A percentile compares a stretch with the other conserved stretches of the same genome.
Conservation (phyloP, 92 coral and sea anemone genomes). For the Hydrozoanthus gracilis region DNA sequence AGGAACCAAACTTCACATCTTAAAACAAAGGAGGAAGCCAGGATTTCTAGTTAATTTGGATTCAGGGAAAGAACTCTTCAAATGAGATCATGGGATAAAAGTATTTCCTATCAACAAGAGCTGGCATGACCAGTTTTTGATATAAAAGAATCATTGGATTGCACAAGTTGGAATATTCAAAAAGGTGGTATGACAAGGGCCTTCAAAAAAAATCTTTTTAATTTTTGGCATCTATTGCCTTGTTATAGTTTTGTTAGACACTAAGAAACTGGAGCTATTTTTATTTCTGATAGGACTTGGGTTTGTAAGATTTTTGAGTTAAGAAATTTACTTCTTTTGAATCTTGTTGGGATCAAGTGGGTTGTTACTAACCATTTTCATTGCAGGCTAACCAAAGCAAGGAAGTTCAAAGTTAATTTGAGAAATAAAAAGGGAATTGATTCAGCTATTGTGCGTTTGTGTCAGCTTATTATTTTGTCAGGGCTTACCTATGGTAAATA, state of each 20-base stretch:
- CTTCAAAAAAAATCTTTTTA: background rate
- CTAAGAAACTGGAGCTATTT: no score
- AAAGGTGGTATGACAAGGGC: slow-evolving; percentile 42
- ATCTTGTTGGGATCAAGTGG: background rate
- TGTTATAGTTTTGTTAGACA: background rate
- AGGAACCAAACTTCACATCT: slow-evolving; percentile 45
- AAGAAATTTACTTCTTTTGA: background rate
- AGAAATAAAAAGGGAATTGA: slow-evolving; percentile 1
- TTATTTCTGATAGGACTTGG: no score
- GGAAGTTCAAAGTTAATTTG: background rate
- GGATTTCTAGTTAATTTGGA: slow-evolving; percentile 44
- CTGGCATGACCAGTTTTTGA: slow-evolving; percentile 36
- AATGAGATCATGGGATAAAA: slow-evolving; percentile 37
- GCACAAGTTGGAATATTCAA: slow-evolving; percentile 22
- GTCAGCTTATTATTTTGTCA: no score
- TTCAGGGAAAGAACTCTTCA: slow-evolving; percentile 39
- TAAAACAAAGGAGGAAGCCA: slow-evolving; percentile 37
- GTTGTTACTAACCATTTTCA: slow-evolving; percentile 27
- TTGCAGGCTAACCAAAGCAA: slow-evolving; percentile 26
- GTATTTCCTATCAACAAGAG: slow-evolving; percentile 39
- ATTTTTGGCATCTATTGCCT: background rate
- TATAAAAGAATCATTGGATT: slow-evolving; percentile 26
- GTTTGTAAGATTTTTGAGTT: no score
- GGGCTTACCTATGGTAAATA: no score
- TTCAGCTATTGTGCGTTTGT: background rate